Evolutionary conservation across 1,140 invertebrate genomes (phyloP).

Genomic region (Physella acuta): DNA sequence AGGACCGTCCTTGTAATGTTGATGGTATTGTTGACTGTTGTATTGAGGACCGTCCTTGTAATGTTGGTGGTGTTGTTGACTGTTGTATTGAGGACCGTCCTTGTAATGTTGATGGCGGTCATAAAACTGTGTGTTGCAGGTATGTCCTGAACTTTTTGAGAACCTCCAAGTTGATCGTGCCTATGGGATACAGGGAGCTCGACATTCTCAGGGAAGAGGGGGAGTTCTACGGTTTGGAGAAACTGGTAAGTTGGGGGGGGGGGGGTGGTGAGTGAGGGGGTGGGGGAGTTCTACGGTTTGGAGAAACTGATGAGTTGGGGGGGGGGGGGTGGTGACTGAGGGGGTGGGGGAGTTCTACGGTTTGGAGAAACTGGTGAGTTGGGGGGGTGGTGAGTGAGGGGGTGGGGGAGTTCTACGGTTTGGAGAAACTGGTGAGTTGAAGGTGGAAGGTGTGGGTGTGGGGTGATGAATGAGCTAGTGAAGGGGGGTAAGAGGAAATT

Average conservation of each 20-base stretch:
- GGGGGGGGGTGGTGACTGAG: too few relatives aligned
- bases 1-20: too few relatives aligned
- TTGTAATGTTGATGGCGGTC: neutral
- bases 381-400: too few relatives aligned
- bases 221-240: conserved; percentile 36
- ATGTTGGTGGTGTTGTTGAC: too few relatives aligned
- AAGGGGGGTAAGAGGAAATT: too few relatives aligned
- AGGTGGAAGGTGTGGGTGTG: too few relatives aligned
- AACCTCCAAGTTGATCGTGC: conserved; percentile 37
- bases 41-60: too few relatives aligned
- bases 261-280: too few relatives aligned
- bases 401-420: conserved; percentile 41
- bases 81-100: too few relatives aligned
- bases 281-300: conserved; percentile 41
- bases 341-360: conserved; percentile 43
- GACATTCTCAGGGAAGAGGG: conserved; percentile 42
- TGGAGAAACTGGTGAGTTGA: conserved; percentile 31
- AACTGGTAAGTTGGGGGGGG: conserved; percentile 29
- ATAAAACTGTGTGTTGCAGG: conserved; percentile 34
- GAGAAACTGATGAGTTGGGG: conserved; percentile 27
- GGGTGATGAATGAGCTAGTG: conserved; percentile 37
- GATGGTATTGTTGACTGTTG: too few relatives aligned
- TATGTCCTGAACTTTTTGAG: conserved; percentile 49
- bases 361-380: conserved; percentile 29
- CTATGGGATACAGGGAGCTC: conserved; percentile 39